Base-by-base conservation (phyloP, 2,888 invertebrate species). In the Mongoloraphidia duomilia region DNA sequence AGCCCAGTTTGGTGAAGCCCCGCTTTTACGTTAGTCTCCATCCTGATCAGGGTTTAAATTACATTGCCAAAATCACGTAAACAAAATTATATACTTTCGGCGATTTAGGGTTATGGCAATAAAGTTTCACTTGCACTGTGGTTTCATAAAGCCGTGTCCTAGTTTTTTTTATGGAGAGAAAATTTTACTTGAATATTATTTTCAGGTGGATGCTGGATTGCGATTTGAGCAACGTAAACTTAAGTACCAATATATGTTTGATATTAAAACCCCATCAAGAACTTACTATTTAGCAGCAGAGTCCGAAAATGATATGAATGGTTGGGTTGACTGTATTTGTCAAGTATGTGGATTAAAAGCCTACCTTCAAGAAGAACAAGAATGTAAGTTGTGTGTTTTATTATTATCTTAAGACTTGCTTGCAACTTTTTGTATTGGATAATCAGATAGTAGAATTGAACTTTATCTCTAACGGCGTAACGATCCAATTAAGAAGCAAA, bases 311-410 rank as follows among this genome's bases (percentile, higher is more conserved):
- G 93, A 94, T 60, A 94, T 96, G 94, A 85, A 84, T 58, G 84
- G 84, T 65, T 96, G 96, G 96, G 94, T 95, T 9, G 85, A 88
- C 61, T 89, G 86, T 52, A 87, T 96, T 56, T 95, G 95, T 66
- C 81, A 84, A 66, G 91, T 92, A 40, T 95, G 94, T 66, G 88
- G 90, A 44, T 69, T 92, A 52, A 82, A 87, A 62, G 80, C 87
- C 2, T 78, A 78, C 9, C 77, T 78, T 10, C 78, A 78, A 50
- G 73, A 77, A 50, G 66, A 66, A 34, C 66, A 66, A 48, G 65
- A 65, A 52, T 61, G 58, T 55, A 55, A 54, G 50, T 53, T 46
- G n/a, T 50, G 33, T 14, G 10, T 2, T 8, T 38, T 8, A 4
- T 14, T n/a, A 2, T 35, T 37, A 36, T 9, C 14, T 44, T 2